phyloP scores from a whole-genome alignment of 2,888 invertebrate species.

The Cosmia trapezina region DNA sequence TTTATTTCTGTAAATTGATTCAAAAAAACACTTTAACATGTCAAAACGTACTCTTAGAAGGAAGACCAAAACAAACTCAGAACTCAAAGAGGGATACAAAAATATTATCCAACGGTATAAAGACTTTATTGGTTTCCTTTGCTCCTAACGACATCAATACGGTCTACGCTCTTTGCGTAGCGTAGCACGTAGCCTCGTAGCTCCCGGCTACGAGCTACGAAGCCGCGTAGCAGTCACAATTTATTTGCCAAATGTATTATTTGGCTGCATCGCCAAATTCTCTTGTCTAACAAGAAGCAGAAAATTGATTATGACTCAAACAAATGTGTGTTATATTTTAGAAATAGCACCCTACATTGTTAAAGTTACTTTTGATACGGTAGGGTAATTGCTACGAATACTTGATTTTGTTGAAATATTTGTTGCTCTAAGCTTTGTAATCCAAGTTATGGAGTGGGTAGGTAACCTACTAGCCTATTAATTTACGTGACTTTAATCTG shows the following conservation, averaged over 20 bases:
- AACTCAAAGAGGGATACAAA: slow-evolving; percentile 5
- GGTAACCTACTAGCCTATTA: background rate
- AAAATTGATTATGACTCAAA: slow-evolving; percentile 31
- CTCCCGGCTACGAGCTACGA: slow-evolving; percentile 64
- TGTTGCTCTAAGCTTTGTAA: background rate
- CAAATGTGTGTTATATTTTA: slow-evolving; percentile 9
- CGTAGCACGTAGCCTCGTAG: slow-evolving; percentile 54
- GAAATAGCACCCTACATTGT: background rate
- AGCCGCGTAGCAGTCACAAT: slow-evolving; percentile 41
- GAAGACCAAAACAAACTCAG: background rate
- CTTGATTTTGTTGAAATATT: background rate
- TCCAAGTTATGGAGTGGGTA: too few species aligned
- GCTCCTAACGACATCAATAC: slow-evolving; percentile 35
- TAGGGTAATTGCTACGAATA: background rate
- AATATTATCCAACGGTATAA: slow-evolving; percentile 16
- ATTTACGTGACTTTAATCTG: background rate
- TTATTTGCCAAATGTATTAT: slow-evolving; percentile 46
- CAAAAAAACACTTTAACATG: background rate
- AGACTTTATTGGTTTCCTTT: slow-evolving; percentile 42
- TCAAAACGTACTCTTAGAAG: background rate
- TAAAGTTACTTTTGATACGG: background rate
- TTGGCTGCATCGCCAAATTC: slow-evolving; percentile 51
- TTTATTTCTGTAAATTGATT: background rate
- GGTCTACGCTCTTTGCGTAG: slow-evolving; percentile 32
- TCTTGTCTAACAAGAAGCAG: slow-evolving; percentile 30